Conservation (phyloP, 30 jellyfish, hydroid and myxozoan genomes). For the Sanderia malayensis region DNA sequence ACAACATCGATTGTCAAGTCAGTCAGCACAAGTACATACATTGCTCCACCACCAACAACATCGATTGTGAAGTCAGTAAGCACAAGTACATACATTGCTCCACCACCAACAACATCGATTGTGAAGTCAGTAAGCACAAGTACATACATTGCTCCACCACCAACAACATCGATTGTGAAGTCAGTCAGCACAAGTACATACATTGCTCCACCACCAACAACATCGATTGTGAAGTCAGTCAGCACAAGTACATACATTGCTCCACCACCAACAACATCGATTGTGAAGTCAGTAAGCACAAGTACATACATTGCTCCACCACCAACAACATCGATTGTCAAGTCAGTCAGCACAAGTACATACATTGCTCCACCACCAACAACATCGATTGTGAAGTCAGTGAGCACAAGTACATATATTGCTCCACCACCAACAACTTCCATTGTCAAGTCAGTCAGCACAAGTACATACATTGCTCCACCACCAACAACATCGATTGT, state of each 20-base stretch:
- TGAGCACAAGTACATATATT: background rate
- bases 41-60: constrained; percentile 2
- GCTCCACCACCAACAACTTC: constrained; percentile 1
- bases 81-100: background rate
- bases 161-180: background rate
- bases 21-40: background rate
- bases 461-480: background rate
- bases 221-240: background rate
- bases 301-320: background rate
- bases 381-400: background rate
- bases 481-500: background rate
- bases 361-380: background rate
- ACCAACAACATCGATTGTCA: background rate
- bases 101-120: background rate
- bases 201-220: background rate
- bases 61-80: background rate
- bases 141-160: background rate
- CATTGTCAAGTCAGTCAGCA: background rate
- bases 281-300: background rate
- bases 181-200: background rate
- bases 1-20: background rate
- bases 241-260: background rate
- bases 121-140: background rate
- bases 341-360: background rate
- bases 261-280: background rate